A percentile compares a stretch with the other conserved stretches of the same genome.
Evolutionary conservation across 1,140 invertebrate species (phyloP).

Genomic region (Bathynomus jamesi): DNA sequence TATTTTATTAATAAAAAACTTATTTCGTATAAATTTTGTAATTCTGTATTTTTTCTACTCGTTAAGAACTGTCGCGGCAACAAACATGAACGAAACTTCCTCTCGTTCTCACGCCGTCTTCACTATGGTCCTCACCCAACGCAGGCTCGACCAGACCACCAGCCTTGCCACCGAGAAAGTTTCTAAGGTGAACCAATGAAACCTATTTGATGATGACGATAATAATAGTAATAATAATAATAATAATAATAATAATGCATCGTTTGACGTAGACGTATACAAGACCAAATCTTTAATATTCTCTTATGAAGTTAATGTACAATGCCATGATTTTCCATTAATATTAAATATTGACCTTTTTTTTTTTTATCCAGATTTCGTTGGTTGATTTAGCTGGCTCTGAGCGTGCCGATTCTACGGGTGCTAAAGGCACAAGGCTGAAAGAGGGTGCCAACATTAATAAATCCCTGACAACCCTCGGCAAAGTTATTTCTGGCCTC

Average conservation of each 20-base stretch:
- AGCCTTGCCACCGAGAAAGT: conserved; percentile 61
- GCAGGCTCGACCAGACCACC: conserved; percentile 62
- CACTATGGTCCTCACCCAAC: conserved; percentile 97
- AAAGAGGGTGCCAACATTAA: conserved; percentile 99
- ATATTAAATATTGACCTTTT: too few species aligned
- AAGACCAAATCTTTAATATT: too few species aligned
- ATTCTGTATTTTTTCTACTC: background rate
- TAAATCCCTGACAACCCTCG: conserved; percentile 94
- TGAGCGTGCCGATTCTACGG: conserved; percentile 94
- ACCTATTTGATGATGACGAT: too few species aligned
- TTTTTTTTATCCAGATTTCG: conserved; percentile 78
- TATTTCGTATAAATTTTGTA: too few species aligned
- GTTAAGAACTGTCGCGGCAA: conserved; percentile 89
- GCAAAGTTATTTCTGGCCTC: conserved; percentile 97
- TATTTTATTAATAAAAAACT: too few species aligned
- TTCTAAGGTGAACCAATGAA: conserved; percentile 31
- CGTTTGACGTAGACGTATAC: too few species aligned
- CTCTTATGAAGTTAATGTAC: too few species aligned
- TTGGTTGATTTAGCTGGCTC: conserved; percentile 96
- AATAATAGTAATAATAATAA: conserved; percentile 6
- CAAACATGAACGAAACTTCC: conserved; percentile 99
- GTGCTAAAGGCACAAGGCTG: conserved; percentile 92
- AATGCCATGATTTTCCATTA: too few species aligned
- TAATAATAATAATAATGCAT: too few species aligned
- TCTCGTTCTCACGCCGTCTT: conserved; percentile 98